Evolutionary conservation across 2,113 vertebrate species (phyloP).

Genomic region (Camelus dromedarius): DNA sequence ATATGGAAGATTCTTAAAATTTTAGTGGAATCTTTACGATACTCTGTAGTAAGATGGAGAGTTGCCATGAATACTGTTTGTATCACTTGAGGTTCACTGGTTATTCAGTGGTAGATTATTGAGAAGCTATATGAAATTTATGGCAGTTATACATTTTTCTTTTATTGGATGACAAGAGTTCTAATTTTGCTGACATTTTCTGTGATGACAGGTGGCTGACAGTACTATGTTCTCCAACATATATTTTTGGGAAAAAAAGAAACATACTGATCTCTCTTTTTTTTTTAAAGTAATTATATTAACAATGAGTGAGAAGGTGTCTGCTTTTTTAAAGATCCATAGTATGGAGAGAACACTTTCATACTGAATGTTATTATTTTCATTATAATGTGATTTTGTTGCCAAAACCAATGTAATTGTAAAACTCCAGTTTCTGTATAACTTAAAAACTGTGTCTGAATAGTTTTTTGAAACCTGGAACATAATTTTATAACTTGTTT

Average conservation of each 20-base stretch:
- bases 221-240: background rate
- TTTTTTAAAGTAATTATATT: constrained; percentile 46
- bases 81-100: background rate
- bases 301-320: background rate
- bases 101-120: background rate
- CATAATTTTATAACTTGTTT: constrained; percentile 40
- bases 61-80: background rate
- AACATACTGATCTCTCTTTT: background rate
- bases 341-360: constrained; percentile 32
- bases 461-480: constrained; percentile 42
- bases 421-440: constrained; percentile 55
- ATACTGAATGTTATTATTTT: constrained; percentile 61
- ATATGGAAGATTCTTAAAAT: background rate
- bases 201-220: background rate
- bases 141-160: constrained; percentile 4
- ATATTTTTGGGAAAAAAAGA: constrained; percentile 5
- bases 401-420: constrained; percentile 35
- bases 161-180: background rate
- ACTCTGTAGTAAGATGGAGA: background rate
- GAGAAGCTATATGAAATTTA: constrained; percentile 31
- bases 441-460: constrained; percentile 9
- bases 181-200: constrained; percentile 7
- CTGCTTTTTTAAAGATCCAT: constrained; percentile 17
- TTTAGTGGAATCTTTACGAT: constrained; percentile 17
- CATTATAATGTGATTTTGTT: constrained; percentile 62